Evolutionary conservation across 1,140 invertebrate species (phyloP).

Genomic region (Drosophila setifemur): DNA sequence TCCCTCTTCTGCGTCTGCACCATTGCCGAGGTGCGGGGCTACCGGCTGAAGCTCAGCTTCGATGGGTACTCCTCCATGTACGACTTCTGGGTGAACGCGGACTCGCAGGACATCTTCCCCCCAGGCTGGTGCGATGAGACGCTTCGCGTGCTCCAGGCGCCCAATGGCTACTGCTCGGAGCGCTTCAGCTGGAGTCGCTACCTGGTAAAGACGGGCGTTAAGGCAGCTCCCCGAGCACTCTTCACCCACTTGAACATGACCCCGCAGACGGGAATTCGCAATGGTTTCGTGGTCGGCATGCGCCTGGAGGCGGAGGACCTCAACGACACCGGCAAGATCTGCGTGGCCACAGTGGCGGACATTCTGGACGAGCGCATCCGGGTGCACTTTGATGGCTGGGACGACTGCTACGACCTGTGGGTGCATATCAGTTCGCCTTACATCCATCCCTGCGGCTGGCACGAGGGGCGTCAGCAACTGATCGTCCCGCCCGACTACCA

Average conservation of each 20-base stretch:
- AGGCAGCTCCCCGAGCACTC: conserved; percentile 90
- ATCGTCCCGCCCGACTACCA: conserved; percentile 91
- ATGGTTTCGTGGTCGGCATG: conserved; percentile 87
- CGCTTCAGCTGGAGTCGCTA: conserved; percentile 94
- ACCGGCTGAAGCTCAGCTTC: conserved; percentile 94
- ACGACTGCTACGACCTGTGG: conserved; percentile 97
- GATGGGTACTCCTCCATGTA: conserved; percentile 95
- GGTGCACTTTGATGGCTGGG: conserved; percentile 98
- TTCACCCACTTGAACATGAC: conserved; percentile 85
- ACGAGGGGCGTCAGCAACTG: conserved; percentile 89
- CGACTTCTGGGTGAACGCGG: conserved; percentile 97
- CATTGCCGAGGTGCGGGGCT: conserved; percentile 92
- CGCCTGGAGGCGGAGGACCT: conserved; percentile 97
- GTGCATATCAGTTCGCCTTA: conserved; percentile 93
- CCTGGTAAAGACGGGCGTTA: conserved; percentile 89
- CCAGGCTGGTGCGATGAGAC: conserved; percentile 96
- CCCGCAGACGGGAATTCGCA: conserved; percentile 19
- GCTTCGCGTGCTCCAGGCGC: conserved; percentile 88
- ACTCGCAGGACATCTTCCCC: conserved; percentile 95
- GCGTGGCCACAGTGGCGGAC: conserved; percentile 94
- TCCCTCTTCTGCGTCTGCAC: conserved; percentile 94
- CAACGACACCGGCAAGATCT: conserved; percentile 92
- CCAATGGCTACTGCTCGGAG: conserved; percentile 86
- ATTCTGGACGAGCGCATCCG: conserved; percentile 93
- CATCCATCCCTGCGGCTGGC: conserved; percentile 97